These are phyloP conservation scores for Holacanthus passer DNA, from an alignment of 2,113 vertebrate species.

Conservation along the genomic window DNA sequence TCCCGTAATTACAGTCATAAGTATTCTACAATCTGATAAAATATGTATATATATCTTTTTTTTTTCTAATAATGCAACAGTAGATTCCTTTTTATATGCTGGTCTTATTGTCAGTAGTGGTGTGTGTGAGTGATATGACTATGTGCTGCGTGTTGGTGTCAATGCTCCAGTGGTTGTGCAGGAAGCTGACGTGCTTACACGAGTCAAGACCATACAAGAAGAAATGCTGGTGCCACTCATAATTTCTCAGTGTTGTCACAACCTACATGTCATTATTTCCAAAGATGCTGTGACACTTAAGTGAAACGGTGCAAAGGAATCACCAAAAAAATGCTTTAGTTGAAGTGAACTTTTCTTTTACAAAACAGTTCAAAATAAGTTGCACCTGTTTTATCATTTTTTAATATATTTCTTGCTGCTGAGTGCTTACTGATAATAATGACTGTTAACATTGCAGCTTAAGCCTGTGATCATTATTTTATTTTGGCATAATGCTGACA, in stretches of 20 bases:
- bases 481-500: not conserved
- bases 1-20: not conserved
- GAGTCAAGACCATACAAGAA: conserved; percentile 36
- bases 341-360: not conserved
- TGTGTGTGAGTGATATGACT: not conserved
- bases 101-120: not conserved
- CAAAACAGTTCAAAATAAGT: not conserved
- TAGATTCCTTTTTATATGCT: not conserved
- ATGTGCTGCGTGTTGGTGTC: conserved; percentile 5
- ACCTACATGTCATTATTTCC: not conserved
- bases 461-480: not conserved
- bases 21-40: not conserved
- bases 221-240: not conserved
- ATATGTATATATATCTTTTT: too few relatives aligned
- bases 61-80: not conserved
- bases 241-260: not conserved
- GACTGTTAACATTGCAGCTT: not conserved
- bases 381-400: not conserved
- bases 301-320: not conserved
- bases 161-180: conserved; percentile 12
- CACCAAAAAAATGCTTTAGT: not conserved
- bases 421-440: not conserved
- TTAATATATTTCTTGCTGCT: not conserved
- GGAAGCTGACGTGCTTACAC: conserved; percentile 34
- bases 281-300: not conserved